phyloP scores from a whole-genome alignment of 1,140 invertebrate genomes.

The Melanaphis sacchari region DNA sequence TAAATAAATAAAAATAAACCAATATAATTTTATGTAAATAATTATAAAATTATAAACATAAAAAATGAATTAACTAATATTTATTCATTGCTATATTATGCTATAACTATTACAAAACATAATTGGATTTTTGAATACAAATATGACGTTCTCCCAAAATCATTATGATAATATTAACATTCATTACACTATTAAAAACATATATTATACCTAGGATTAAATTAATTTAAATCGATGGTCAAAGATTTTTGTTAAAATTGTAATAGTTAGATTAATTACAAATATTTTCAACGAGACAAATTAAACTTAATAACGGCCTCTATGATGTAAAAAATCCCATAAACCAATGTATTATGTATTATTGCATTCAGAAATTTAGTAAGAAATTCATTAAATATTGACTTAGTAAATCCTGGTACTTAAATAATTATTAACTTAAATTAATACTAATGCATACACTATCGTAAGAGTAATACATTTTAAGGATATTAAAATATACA shows the following conservation, averaged over 20 bases:
- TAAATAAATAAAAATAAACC: no score
- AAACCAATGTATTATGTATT: background rate
- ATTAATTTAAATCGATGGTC: background rate
- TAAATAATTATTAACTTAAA: background rate
- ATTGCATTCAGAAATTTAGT: background rate
- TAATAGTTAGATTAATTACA: background rate
- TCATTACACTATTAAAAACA: background rate
- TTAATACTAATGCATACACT: background rate
- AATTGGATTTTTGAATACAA: background rate
- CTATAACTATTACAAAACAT: background rate
- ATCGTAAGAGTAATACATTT: background rate
- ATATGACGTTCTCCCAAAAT: conserved; percentile 10
- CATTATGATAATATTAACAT: background rate
- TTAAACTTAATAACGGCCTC: background rate
- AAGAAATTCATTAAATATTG: background rate
- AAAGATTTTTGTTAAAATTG: background rate
- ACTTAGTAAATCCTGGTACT: background rate
- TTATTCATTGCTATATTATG: no score
- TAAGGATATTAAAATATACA: background rate
- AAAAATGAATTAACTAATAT: background rate
- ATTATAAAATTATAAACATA: background rate
- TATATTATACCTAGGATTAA: background rate
- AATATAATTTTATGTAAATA: no score
- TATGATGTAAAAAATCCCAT: background rate
- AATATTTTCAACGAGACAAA: background rate